Percentiles rank a stretch among this genome's conserved stretches.
phyloP scores from a whole-genome alignment of 2,797 vertebrate genomes.

The Ceryle rudis region DNA sequence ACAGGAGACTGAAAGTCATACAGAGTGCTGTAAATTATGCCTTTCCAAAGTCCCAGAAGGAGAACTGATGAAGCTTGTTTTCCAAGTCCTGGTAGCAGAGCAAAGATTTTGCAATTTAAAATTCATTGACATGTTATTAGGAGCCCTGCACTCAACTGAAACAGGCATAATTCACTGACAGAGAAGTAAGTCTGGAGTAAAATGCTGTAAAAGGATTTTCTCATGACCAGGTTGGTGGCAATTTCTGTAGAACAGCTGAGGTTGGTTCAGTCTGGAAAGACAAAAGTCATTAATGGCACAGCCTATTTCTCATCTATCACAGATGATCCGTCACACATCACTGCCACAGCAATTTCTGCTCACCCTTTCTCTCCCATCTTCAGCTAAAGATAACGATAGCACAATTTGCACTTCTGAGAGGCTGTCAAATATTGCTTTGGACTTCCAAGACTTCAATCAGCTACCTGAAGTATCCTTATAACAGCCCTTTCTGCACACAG shows the following conservation, averaged over 20 bases:
- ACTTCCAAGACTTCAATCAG: not conserved
- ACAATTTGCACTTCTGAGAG: not conserved
- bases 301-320: not conserved
- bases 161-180: not conserved
- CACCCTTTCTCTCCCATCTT: not conserved
- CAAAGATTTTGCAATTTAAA: not conserved
- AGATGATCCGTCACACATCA: not conserved
- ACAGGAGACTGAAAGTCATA: not conserved
- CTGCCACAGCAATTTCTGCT: not conserved
- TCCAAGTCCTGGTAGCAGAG: not conserved
- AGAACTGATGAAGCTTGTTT: not conserved
- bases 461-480: not conserved
- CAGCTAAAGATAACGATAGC: not conserved
- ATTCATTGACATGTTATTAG: conserved; percentile 7
- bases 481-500: not conserved
- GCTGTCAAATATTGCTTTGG: not conserved
- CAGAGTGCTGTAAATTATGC: not conserved
- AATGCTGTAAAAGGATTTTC: not conserved
- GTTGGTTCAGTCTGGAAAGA: not conserved
- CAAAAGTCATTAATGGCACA: not conserved
- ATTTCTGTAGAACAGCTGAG: not conserved
- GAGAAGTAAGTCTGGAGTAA: not conserved
- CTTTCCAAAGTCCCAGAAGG: not conserved
- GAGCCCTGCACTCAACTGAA: not conserved
- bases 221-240: not conserved